These are phyloP conservation scores for Drosophila percnosoma DNA, from an alignment of 2,888 invertebrate species.

Conservation along the genomic window DNA sequence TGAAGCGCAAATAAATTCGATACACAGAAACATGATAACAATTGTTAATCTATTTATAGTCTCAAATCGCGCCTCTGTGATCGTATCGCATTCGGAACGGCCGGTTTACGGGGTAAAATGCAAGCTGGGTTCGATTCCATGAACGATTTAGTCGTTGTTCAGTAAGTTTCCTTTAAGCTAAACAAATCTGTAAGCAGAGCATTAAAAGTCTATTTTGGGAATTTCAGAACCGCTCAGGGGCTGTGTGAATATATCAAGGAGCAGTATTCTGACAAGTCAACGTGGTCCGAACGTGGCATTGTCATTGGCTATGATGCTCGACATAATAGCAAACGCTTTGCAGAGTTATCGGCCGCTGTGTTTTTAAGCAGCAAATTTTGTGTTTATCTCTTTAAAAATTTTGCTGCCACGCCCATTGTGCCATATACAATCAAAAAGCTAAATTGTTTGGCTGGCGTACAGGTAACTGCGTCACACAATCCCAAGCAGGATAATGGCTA, in stretches of 20 bases:
- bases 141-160: slow-evolving; percentile 98
- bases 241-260: slow-evolving; percentile 90
- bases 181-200: not conserved
- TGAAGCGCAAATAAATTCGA: not conserved
- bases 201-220: not conserved
- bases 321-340: slow-evolving; percentile 94
- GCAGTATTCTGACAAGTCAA: slow-evolving; percentile 85
- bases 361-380: slow-evolving; percentile 91
- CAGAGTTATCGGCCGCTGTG: slow-evolving; percentile 92
- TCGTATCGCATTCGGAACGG: slow-evolving; percentile 95
- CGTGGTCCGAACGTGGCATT: slow-evolving; percentile 88
- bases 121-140: slow-evolving; percentile 96
- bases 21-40: not conserved
- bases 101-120: slow-evolving; percentile 96
- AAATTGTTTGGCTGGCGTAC: slow-evolving; percentile 93
- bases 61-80: slow-evolving; percentile 88
- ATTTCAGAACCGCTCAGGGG: slow-evolving; percentile 91
- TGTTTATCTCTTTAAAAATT: slow-evolving; percentile 92
- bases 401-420: slow-evolving; percentile 97
- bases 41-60: slow-evolving; percentile 23
- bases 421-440: slow-evolving; percentile 92
- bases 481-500: slow-evolving; percentile 98
- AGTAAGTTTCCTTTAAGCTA: slow-evolving; percentile 83
- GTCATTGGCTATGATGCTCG: slow-evolving; percentile 97
- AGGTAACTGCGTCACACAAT: slow-evolving; percentile 98